Evolutionary conservation across 2,888 invertebrate genomes (phyloP).

Genomic region (Agriopis aurantiaria): DNA sequence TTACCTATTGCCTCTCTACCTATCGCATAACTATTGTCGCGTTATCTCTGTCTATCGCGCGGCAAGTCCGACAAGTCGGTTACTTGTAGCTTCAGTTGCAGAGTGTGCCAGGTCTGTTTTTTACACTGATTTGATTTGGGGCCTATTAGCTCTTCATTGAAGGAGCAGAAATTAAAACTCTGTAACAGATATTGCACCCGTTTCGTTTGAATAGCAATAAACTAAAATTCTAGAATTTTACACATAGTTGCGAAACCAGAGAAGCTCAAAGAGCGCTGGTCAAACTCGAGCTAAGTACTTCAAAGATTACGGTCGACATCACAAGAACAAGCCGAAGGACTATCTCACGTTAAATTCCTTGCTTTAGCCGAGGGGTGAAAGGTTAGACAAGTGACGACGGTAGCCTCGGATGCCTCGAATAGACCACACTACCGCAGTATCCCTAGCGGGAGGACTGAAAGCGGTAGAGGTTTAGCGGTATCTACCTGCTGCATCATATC

Average conservation of each 20-base stretch:
- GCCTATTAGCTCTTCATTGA: too few species aligned
- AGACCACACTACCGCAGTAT: slow-evolving; percentile 25
- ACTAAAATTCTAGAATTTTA: not conserved
- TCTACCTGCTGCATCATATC: not conserved
- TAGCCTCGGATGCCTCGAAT: slow-evolving; percentile 20
- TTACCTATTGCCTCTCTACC: too few species aligned
- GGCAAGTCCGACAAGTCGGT: too few species aligned
- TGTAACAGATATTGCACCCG: not conserved
- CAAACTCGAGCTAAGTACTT: slow-evolving; percentile 12
- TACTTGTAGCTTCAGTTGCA: too few species aligned
- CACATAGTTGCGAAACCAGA: not conserved
- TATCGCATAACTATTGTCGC: too few species aligned
- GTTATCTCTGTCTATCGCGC: too few species aligned
- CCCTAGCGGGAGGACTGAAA: slow-evolving; percentile 16
- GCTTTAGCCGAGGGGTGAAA: slow-evolving; percentile 26
- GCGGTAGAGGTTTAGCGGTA: slow-evolving; percentile 9
- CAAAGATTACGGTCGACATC: slow-evolving; percentile 28
- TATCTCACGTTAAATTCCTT: slow-evolving; percentile 29
- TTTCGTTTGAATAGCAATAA: not conserved
- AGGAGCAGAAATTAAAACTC: too few species aligned
- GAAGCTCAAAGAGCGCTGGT: not conserved
- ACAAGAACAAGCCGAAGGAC: slow-evolving; percentile 30
- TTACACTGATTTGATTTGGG: too few species aligned
- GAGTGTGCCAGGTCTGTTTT: too few species aligned
- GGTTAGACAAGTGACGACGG: slow-evolving; percentile 38